Evolutionary conservation across 2,797 vertebrate genomes (phyloP), one percentile per base, ranked within the genome.

Genomic region (Falco berigora): DNA sequence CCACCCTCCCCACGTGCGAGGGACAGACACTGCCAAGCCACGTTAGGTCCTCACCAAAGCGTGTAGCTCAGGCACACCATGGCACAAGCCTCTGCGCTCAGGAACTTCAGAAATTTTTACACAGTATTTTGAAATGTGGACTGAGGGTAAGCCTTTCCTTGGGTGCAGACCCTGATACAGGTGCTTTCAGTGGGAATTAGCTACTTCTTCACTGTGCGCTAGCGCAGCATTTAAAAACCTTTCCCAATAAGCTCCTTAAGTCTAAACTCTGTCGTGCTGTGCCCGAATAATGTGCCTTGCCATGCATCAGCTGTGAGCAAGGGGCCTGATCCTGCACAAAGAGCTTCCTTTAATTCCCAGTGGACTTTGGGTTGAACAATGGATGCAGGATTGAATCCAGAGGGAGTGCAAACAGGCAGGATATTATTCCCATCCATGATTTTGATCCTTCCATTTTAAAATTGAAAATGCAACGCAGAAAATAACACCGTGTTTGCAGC

Each of bases 391-490:
- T 38, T 68, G 53, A 91, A 58, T 58, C 84, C 8, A 1, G 73
- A 72, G 84, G n/a, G 88, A 91, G 95, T 56, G 66, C 78, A 94
- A 91, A 81, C 81, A 61, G 47, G 68, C 21, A 56, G 78, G 42
- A 94, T 93, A 96, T 93, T 95, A 97, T 97, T 95, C 69, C 71
- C 73, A 75, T 83, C 80, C 74, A 2, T 81, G 74, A 59, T 74
- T 95, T 90, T 61, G 59, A 88, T 81, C 55, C 64, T 72, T 90
- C 87, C 30, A n/a, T 96, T 95, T 91, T 44, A 84, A 91, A 93
- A 92, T 52, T 2, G 52, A 93, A 93, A 94, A 85, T 8, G 32
- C 68, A 74, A 47, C 59, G 15, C 34, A 56, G 64, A 92, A 91
- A 86, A 78, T 38, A 95, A 34, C 67, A 18, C 3, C 1, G 9